Percentiles rank a stretch among this genome's conserved stretches.
Evolutionary conservation across 2,797 vertebrate genomes (phyloP).

Genomic region (Ctenochaetus hawaiiensis): DNA sequence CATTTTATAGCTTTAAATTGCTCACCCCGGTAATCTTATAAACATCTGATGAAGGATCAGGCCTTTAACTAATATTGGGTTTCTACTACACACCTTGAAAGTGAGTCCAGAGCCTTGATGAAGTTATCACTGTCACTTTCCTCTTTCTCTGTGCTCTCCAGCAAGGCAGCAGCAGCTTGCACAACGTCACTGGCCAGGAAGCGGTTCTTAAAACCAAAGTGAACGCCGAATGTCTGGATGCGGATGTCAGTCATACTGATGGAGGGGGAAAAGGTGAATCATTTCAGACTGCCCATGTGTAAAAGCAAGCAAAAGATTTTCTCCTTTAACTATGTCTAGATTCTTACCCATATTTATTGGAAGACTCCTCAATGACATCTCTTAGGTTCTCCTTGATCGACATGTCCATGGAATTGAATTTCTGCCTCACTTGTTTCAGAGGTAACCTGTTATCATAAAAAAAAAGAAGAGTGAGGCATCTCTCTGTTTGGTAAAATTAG

Average conservation of each 20-base stretch:
- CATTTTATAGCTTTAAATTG: background rate
- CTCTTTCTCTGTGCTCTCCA: slow-evolving; percentile 93
- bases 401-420: slow-evolving; percentile 96
- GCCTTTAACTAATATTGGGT: background rate
- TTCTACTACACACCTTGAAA: slow-evolving; percentile 88
- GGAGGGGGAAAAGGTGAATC: background rate
- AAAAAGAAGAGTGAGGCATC: background rate
- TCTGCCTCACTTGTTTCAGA: slow-evolving; percentile 96
- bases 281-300: too few relatives aligned
- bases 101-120: slow-evolving; percentile 95
- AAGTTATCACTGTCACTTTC: slow-evolving; percentile 89
- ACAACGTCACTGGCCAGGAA: slow-evolving; percentile 96
- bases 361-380: slow-evolving; percentile 97
- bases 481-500: background rate
- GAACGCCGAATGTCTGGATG: slow-evolving; percentile 95
- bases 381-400: slow-evolving; percentile 95
- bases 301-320: background rate
- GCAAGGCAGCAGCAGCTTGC: slow-evolving; percentile 90
- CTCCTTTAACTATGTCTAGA: background rate
- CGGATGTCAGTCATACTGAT: slow-evolving; percentile 96
- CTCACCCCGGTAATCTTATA: background rate
- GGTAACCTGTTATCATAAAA: slow-evolving; percentile 86
- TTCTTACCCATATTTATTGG: slow-evolving; percentile 95
- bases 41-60: background rate
- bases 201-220: slow-evolving; percentile 98